Base-by-base conservation (phyloP, 2,797 vertebrate genomes). In the Petrocephalus schoutedeni region DNA sequence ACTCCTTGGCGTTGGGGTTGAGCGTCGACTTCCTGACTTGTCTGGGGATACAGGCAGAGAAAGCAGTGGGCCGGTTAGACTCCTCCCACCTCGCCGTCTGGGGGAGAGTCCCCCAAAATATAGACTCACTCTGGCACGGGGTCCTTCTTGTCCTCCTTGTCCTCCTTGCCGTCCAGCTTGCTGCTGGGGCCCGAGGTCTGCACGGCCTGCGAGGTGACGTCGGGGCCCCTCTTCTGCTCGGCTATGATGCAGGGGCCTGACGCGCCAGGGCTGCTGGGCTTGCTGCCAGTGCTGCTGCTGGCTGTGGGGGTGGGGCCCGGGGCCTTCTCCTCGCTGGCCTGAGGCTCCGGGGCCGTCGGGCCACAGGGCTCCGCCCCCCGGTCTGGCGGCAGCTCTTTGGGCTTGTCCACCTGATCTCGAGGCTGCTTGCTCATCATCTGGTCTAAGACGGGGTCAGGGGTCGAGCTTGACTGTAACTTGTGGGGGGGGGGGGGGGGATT, bases 1-100 rank as follows among this genome's bases (percentile, higher is more conserved):
- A 99, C 91, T 99, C 98, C 92, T 99, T 98, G 89, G 98, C 98
- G 89, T 99, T 99, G 80, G 98, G 98, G 93, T 99, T 99, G 92
- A 99, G 93, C 36, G 98, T 99, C 85, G 98, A 99, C 95, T 99
- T 99, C 93, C 97, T 97, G 90, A 99, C 97, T 97, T 98, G 98
- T 94, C 98, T 99, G 93, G 86, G 94, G 1, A 64, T 53, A 90
- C n/a, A 74, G 28, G 41, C 10, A 57, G n/a, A 41, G 32, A 58
- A 32, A 59, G 84, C 64, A 77, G 64, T 19, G 7, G 41, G 71
- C 41, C 2, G 14, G 5, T 45, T 77, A 77, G 3, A 77, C 32
- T 45, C 71, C 71, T 77, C 36, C 71, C 71, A n/a, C 36, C 16
- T 45, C 16, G 41, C 1, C 36, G 14, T 77, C 36, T 19, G 32